phyloP scores from a whole-genome alignment of 2,797 vertebrate genomes.

The Chelon labrosus region DNA sequence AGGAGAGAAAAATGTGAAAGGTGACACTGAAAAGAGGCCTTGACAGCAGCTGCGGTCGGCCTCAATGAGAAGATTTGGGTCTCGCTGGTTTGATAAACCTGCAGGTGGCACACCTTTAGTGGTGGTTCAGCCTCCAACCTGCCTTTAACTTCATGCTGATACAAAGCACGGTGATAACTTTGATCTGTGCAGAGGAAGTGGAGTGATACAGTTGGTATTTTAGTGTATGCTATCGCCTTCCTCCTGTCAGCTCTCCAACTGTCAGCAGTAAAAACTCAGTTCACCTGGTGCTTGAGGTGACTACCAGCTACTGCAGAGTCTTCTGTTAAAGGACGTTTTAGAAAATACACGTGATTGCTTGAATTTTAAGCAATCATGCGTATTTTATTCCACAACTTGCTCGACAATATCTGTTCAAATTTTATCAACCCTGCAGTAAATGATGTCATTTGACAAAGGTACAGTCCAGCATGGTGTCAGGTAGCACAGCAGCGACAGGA shows the following conservation, averaged over 20 bases:
- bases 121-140: constrained; percentile 30
- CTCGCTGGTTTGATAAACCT: constrained; percentile 61
- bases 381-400: too few relatives aligned
- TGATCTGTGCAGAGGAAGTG: constrained; percentile 62
- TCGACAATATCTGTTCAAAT: too few relatives aligned
- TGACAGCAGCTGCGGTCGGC: constrained; percentile 60
- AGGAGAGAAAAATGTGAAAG: constrained; percentile 80
- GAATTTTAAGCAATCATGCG: too few relatives aligned
- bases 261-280: constrained; percentile 50
- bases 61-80: constrained; percentile 54
- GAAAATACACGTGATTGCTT: background rate
- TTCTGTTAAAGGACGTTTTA: constrained; percentile 6
- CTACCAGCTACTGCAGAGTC: background rate
- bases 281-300: constrained; percentile 35
- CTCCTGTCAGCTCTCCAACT: constrained; percentile 65
- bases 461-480: too few relatives aligned
- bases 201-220: constrained; percentile 61
- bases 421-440: too few relatives aligned
- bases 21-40: constrained; percentile 73
- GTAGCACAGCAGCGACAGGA: too few relatives aligned
- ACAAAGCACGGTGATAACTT: constrained; percentile 49
- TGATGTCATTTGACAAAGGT: too few relatives aligned
- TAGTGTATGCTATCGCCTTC: constrained; percentile 42
- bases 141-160: constrained; percentile 47
- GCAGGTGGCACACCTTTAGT: constrained; percentile 72